phyloP scores from a whole-genome alignment of 2,888 invertebrate genomes.

The Heliconius ismenius region DNA sequence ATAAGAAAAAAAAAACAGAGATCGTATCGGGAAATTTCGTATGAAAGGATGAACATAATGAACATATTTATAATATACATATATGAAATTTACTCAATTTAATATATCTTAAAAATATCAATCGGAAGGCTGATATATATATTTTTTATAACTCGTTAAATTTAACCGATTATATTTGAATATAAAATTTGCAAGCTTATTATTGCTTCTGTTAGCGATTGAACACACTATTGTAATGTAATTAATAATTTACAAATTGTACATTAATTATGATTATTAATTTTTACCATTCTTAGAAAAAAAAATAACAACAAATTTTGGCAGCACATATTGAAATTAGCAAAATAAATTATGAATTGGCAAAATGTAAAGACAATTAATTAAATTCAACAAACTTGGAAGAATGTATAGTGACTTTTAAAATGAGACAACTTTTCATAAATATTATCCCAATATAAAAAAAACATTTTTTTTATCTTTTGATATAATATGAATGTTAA shows the following conservation, averaged over 20 bases:
- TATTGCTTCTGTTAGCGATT: neutral
- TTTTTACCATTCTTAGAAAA: neutral
- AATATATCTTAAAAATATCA: neutral
- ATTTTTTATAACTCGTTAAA: neutral
- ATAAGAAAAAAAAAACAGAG: neutral
- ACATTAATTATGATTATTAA: slow-evolving; percentile 1
- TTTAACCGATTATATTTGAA: neutral
- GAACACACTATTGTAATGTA: slow-evolving; percentile 12
- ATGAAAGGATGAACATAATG: neutral
- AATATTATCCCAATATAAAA: no score
- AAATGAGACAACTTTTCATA: no score
- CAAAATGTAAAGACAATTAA: neutral
- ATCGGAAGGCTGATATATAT: neutral
- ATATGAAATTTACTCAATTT: no score
- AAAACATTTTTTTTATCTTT: no score
- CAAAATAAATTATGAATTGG: slow-evolving; percentile 1
- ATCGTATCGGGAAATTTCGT: neutral
- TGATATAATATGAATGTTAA: neutral
- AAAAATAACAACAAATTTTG: neutral
- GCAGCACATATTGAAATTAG: neutral
- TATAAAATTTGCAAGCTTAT: neutral
- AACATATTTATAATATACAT: neutral
- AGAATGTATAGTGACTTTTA: neutral
- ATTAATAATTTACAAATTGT: neutral
- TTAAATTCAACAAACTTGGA: neutral